Percentiles rank a stretch among this genome's conserved stretches.
These are phyloP conservation scores for Zaprionus capensis DNA, from an alignment of 1,140 invertebrate species.

Conservation along the genomic window DNA sequence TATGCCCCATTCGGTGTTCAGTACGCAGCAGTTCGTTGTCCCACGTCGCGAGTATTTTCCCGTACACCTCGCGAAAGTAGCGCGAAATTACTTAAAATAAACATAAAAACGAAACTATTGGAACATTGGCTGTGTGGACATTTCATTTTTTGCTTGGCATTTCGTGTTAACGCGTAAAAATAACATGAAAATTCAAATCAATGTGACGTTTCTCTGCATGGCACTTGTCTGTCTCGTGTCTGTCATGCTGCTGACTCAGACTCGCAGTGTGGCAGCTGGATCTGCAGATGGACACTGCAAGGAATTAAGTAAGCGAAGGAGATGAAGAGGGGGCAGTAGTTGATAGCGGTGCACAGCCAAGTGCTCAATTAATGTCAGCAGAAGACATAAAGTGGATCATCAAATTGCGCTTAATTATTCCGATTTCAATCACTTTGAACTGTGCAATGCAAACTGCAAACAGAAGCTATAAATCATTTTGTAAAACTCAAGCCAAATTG, in stretches of 20 bases:
- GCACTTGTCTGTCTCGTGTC: constrained; percentile 67
- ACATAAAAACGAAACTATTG: constrained; percentile 51
- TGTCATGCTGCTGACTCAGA: constrained; percentile 72
- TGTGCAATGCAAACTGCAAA: neutral
- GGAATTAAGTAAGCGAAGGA: constrained; percentile 64
- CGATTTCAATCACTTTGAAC: constrained; percentile 13
- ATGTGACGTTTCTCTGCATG: constrained; percentile 60
- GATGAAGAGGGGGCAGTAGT: too few species aligned
- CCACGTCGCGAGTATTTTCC: constrained; percentile 41
- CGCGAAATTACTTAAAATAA: constrained; percentile 78
- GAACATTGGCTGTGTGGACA: constrained; percentile 38
- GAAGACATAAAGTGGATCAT: constrained; percentile 5
- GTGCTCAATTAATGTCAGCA: constrained; percentile 23
- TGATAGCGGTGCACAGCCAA: neutral
- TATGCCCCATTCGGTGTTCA: constrained; percentile 50
- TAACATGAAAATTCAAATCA: constrained; percentile 78
- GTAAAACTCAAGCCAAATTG: neutral
- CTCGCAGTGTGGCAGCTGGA: constrained; percentile 43
- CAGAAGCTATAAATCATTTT: neutral
- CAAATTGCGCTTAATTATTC: constrained; percentile 18
- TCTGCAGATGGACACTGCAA: constrained; percentile 55
- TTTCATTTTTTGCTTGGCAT: constrained; percentile 22
- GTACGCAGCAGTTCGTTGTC: constrained; percentile 46
- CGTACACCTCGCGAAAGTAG: constrained; percentile 50
- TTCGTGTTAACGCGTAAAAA: constrained; percentile 22